Base-by-base conservation (phyloP, 2,113 vertebrate species). In the Seriola aureovittata region DNA sequence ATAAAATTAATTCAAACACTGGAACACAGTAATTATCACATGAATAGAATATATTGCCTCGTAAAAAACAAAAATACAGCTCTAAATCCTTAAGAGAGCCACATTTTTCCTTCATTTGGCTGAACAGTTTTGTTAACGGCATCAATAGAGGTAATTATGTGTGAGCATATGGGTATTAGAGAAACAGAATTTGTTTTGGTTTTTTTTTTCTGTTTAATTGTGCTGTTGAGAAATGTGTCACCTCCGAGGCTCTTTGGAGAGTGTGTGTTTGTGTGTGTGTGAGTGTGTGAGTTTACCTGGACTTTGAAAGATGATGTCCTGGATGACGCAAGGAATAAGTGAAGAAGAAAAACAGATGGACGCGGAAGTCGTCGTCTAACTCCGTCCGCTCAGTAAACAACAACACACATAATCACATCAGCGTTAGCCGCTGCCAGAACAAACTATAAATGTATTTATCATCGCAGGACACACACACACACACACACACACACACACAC, bases 111-210 rank as follows among this genome's bases (percentile, higher is more conserved):
- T 71, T 76, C 52, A 71, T 58, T 38, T 12, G 0, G 29, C 71
- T 36, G 19, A 66, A 57, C 29, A 11, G 21, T 58, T 71, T 7
- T 12, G 48, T 40, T 84, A 19, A 70, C 64, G 17, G 57, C 64
- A 79, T 79, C 65, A 74, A 25, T 42, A 42, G 36, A 67, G 13
- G 36, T 57, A 68, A 78, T 85, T 78, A 81, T 64, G 46, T 34
- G 6, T 5, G 8, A 38, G 63, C 62, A 1, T 4, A 23, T 38
- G 54, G 73, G 68, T 63, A 29, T 68, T 54, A 66, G 21, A 55
- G 55, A 40, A 63, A 71, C 32, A 12, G 55, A 42, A 75, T 4
- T 8, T 7, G 38, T 38, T 21, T 50, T 29, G 19, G 17, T 5
- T 13, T 19, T 13, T 48, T 48, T 52, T 52, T 52, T 52, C 7